phyloP scores from a whole-genome alignment of 2,113 vertebrate genomes.

The rabbit (Oryctolagus cuniculus) region DNA sequence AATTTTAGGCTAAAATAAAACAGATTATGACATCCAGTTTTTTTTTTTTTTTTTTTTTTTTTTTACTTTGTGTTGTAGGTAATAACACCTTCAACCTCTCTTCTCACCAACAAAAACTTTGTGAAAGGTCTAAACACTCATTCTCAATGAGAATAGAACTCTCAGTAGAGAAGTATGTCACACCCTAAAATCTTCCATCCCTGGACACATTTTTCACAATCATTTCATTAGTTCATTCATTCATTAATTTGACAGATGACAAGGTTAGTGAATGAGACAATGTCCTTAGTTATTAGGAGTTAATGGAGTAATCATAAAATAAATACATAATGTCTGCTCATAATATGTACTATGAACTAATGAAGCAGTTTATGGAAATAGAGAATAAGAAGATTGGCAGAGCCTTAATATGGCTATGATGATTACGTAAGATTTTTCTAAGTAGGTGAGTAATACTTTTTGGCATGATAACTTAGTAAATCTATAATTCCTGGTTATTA shows the following conservation, averaged over 20 bases:
- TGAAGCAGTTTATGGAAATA: not conserved
- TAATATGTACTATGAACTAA: not conserved
- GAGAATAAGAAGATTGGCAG: not conserved
- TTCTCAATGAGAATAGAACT: not conserved
- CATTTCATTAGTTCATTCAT: not conserved
- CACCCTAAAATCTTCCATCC: not conserved
- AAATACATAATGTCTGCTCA: not conserved
- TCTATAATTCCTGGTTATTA: not conserved
- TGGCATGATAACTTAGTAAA: not conserved
- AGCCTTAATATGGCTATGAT: not conserved
- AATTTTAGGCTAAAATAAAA: constrained; percentile 21
- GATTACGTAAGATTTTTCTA: not conserved
- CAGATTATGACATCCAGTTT: not conserved
- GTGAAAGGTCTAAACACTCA: not conserved
- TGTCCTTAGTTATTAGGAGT: not conserved
- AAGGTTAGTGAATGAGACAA: not conserved
- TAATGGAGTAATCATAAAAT: not conserved
- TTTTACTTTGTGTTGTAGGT: not conserved
- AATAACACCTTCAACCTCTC: not conserved
- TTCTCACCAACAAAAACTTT: not conserved
- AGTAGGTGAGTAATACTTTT: not conserved
- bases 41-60: not conserved
- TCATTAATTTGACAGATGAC: not conserved
- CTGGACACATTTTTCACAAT: not conserved
- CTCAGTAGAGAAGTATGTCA: not conserved